phyloP scores from a whole-genome alignment of 2,113 vertebrate genomes.

The Tupaia tana region DNA sequence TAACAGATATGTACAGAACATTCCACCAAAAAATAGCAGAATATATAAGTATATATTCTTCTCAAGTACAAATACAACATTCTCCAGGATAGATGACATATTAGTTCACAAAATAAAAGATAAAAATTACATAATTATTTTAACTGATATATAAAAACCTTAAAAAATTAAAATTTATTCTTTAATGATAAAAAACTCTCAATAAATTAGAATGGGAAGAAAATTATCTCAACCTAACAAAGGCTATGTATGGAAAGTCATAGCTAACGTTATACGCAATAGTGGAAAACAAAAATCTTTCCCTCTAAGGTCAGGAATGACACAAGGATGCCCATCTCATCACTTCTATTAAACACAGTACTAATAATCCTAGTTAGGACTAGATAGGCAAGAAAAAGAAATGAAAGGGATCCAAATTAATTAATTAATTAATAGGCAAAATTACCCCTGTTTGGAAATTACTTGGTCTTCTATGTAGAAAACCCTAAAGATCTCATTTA shows the following conservation, averaged over 20 bases:
- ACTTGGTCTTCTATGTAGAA: background rate
- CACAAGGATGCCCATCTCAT: background rate
- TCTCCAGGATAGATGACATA: background rate
- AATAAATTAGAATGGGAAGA: background rate
- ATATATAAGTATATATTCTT: background rate
- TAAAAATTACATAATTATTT: background rate
- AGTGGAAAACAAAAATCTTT: background rate
- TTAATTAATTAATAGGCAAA: background rate
- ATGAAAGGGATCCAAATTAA: background rate
- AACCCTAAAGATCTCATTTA: background rate
- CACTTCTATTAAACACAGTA: background rate
- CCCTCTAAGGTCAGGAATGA: background rate
- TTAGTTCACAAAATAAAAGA: background rate
- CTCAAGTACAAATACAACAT: background rate
- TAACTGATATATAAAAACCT: background rate
- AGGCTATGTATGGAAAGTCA: background rate
- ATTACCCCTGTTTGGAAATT: background rate
- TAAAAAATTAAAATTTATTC: background rate
- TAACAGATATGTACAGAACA: background rate
- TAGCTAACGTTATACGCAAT: background rate
- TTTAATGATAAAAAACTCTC: background rate
- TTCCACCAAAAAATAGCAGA: background rate
- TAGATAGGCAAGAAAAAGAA: background rate
- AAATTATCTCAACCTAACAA: background rate
- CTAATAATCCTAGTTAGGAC: background rate